A percentile compares a stretch with the other conserved stretches of the same genome.
These are phyloP conservation scores for Nycticebus coucang DNA, from an alignment of 2,113 vertebrate genomes.

Conservation along the genomic window DNA sequence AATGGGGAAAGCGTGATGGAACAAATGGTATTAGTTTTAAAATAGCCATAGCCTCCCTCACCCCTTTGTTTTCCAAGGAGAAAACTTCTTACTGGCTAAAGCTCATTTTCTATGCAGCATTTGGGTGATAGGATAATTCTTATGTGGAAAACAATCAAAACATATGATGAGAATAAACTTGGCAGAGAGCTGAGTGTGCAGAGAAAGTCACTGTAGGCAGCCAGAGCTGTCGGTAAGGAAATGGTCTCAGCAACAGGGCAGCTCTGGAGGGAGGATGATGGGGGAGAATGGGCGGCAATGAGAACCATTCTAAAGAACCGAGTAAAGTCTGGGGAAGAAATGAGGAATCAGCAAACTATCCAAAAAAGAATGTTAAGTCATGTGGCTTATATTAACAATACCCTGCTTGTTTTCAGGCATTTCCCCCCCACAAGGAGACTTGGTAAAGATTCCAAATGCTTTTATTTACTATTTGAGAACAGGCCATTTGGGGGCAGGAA, in stretches of 20 bases:
- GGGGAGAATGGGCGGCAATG: background rate
- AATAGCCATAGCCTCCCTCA: background rate
- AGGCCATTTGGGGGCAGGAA: constrained; percentile 44
- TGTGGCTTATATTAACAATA: constrained; percentile 67
- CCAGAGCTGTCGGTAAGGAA: too few relatives aligned
- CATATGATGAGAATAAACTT: background rate
- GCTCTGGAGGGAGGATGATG: background rate
- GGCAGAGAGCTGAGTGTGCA: background rate
- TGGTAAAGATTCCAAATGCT: constrained; percentile 55
- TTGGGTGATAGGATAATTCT: background rate
- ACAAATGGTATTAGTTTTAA: background rate
- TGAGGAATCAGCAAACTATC: constrained; percentile 50
- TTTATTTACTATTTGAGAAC: constrained; percentile 66
- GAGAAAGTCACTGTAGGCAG: background rate
- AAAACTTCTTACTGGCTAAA: background rate
- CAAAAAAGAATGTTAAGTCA: constrained; percentile 35
- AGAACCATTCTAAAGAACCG: background rate
- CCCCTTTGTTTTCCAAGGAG: constrained; percentile 21
- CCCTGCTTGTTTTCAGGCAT: constrained; percentile 39
- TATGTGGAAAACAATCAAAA: background rate
- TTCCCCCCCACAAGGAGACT: constrained; percentile 35
- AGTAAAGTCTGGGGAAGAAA: background rate
- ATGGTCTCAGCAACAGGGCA: background rate
- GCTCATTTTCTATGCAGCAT: constrained; percentile 11
- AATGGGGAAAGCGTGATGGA: background rate